Conservation (phyloP, 2,113 vertebrate genomes). For the Pampusana beccarii region DNA sequence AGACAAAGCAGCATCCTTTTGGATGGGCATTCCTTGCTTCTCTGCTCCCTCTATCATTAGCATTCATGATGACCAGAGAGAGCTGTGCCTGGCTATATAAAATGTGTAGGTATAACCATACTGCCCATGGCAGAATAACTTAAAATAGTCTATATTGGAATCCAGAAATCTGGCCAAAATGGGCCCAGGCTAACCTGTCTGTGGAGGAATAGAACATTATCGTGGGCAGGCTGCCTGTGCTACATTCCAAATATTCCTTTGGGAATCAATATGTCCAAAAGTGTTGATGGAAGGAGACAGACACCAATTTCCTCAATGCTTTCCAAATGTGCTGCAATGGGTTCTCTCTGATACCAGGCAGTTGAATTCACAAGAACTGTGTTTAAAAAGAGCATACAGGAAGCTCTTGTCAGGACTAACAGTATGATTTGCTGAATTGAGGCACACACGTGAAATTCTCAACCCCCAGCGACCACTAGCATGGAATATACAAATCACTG, state of each 20-base stretch:
- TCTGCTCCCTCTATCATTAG: not conserved
- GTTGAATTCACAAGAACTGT: not conserved
- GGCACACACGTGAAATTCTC: not conserved
- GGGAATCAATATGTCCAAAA: not conserved
- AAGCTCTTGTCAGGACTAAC: not conserved
- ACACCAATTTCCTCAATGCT: not conserved
- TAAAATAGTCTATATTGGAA: not conserved
- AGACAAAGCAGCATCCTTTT: not conserved
- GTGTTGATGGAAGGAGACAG: not conserved
- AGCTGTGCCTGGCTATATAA: not conserved
- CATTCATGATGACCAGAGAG: not conserved
- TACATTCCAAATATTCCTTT: not conserved
- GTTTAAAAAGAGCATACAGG: not conserved
- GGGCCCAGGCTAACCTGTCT: not conserved
- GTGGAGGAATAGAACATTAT: not conserved
- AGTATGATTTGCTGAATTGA: not conserved
- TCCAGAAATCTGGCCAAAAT: not conserved
- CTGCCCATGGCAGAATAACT: not conserved
- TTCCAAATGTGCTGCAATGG: not conserved
- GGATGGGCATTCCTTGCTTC: not conserved
- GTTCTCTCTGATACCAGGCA: not conserved
- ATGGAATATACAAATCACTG: not conserved
- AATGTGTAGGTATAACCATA: not conserved
- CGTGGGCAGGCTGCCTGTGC: not conserved
- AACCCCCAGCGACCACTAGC: not conserved